Percentiles rank a stretch among this genome's conserved stretches.
Conservation (phyloP, 2,113 vertebrate genomes). For the Climacteris rufus region DNA sequence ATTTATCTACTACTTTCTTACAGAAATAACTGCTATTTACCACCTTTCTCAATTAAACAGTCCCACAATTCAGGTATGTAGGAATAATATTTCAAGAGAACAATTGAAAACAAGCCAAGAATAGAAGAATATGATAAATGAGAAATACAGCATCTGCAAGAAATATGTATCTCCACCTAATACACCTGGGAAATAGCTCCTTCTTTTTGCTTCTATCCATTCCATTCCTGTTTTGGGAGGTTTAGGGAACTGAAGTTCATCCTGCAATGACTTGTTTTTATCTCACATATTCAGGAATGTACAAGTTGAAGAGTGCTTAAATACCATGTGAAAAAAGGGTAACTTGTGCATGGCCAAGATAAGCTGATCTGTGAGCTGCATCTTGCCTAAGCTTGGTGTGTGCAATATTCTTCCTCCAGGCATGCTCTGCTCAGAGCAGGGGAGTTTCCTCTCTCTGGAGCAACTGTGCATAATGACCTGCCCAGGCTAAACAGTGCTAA, state of each 20-base stretch:
- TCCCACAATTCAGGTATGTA: neutral
- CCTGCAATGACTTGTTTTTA: neutral
- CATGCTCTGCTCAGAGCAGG: neutral
- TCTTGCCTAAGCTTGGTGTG: neutral
- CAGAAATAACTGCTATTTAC: neutral
- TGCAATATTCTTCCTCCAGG: neutral
- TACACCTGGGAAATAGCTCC: neutral
- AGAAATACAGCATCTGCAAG: neutral
- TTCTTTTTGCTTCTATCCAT: neutral
- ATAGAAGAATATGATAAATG: neutral
- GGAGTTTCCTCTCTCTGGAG: neutral
- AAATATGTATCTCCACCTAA: neutral
- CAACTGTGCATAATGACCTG: neutral
- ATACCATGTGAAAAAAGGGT: neutral
- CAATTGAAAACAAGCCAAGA: neutral
- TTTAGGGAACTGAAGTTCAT: neutral
- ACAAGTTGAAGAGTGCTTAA: neutral
- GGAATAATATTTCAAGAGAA: neutral
- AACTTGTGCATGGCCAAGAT: conserved; percentile 22
- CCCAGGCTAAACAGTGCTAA: neutral
- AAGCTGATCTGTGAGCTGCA: conserved; percentile 28
- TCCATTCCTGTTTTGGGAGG: neutral
- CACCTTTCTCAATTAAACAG: neutral
- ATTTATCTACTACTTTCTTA: neutral
- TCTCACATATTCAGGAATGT: conserved; percentile 28